phyloP scores from a whole-genome alignment of 2,888 invertebrate genomes.

The Anoncus sp. region DNA sequence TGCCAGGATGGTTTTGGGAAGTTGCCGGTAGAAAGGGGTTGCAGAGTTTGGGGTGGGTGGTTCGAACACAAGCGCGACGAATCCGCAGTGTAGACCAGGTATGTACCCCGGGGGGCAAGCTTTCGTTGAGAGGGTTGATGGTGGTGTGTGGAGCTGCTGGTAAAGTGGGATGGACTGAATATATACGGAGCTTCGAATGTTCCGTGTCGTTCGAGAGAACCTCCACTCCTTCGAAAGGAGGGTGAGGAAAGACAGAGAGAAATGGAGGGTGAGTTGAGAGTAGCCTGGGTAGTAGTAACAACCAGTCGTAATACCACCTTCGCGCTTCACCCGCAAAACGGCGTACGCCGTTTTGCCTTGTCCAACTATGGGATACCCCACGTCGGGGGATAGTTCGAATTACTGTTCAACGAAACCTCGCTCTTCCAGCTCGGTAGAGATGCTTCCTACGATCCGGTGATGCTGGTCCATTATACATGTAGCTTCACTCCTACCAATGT shows the following conservation, averaged over 20 bases:
- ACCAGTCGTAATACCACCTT: conserved; percentile 62
- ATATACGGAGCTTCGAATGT: conserved; percentile 40
- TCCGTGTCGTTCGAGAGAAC: conserved; percentile 41
- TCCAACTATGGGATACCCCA: conserved; percentile 64
- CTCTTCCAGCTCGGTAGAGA: conserved; percentile 25
- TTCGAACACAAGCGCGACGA: conserved; percentile 24
- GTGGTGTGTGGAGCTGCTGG: conserved; percentile 10
- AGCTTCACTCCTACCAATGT: conserved; percentile 16
- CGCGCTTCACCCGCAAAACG: conserved; percentile 53
- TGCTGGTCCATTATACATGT: conserved; percentile 48
- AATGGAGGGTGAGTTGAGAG: conserved; percentile 3
- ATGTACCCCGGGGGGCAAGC: conserved; percentile 1
- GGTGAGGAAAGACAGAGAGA: conserved; percentile 15
- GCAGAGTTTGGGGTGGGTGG: conserved; percentile 24
- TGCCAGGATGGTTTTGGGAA: conserved; percentile 69
- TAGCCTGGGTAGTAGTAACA: conserved; percentile 19
- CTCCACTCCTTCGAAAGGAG: background rate
- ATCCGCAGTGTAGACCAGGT: background rate
- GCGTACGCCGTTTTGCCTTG: conserved; percentile 62
- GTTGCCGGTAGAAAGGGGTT: conserved; percentile 25
- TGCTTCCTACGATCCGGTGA: conserved; percentile 35
- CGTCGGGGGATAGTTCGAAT: conserved; percentile 72
- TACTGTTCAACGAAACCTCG: conserved; percentile 63
- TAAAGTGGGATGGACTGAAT: conserved; percentile 4
- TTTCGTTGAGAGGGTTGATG: background rate